Evolutionary conservation across 2,113 vertebrate species (phyloP), one percentile per base, ranked within the genome.

Genomic region (Meriones unguiculatus): DNA sequence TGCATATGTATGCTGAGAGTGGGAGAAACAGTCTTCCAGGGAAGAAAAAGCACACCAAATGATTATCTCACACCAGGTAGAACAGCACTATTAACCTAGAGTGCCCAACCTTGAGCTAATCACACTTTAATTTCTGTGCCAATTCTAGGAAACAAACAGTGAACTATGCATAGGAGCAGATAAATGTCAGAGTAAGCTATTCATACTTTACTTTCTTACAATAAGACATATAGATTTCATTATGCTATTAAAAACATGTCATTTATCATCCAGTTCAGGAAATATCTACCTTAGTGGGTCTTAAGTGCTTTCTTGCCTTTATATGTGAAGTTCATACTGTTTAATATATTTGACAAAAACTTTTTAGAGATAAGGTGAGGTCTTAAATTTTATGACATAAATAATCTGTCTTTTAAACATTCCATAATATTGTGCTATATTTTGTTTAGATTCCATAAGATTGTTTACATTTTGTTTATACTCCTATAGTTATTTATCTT

Each of bases 381-480:
- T 69, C 72, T 93, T 89, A 77, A 85, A 94, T 5, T 89, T 87
- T 41, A 75, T 25, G 90, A 86, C 2, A 72, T 82, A 87, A 81
- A 70, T 81, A 57, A 92, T 73, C 6, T 94, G 8, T 75, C 30
- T 82, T 87, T 93, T 50, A 89, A 28, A 82, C 15, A 89, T 65
- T 89, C 85, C 64, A n/a, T 30, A 35, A 85, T 32, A 72, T 9
- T 76, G 30, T 46, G 5, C 75, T 62, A 46, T 52, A 24, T 52
- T 52, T 82, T 73, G 50, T 76, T 90, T 76, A 92, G 18, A 4
- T 13, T 85, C 46, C 22, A n/a, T 30, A 35, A 85, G 32, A 72
- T 9, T 76, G 25, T 46, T 78, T 62, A 46, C 52, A 30, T 52
- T 52, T 82, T 73, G 50, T 95, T 62, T 52, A 67, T 78, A 64